Base-by-base conservation (phyloP, 1,140 invertebrate genomes). In the Drosophila lowei region DNA sequence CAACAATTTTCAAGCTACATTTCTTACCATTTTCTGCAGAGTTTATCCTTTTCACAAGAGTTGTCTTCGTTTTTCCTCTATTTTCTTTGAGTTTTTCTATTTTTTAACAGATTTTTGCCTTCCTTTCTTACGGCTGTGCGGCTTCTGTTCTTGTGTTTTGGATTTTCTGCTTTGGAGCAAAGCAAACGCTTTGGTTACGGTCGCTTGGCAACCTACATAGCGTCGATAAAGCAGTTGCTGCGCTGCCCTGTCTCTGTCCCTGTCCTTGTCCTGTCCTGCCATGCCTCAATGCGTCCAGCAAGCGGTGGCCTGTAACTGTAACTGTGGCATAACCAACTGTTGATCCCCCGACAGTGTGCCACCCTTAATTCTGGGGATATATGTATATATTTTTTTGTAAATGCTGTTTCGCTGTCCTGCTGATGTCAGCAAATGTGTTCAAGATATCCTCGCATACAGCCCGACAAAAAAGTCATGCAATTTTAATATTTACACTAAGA, bases 121-220 rank as follows among this genome's bases (percentile, higher is more conserved):
- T 28, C 42, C 42, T 59, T 28, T 70, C 46, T 55, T 67, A 8
- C 30, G 30, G 30, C 30, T 30, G 8, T 30, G 8, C 8, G 3
- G 30, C 30, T 30, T 25, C 23, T 25, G 23, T 25, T 65, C 63
- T 63, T 64, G 55, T 13, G 50, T 50, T 65, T 68, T 59, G 38
- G 44, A 65, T 38, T 73, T 62, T 59, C 41, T 52, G 5, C 48
- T 18, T 23, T 38, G 30, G 23, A 25, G 23, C 23, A 25, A 25
- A 13, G 34, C 34, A 38, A 47, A 55, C 42, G 73, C 77, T 81
- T 38, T 86, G 78, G 81, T 88, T 86, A 86, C 81, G 81, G 81
- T 86, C 68, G 74, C 81, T 86, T 85, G 81, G 81, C 81, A 85
- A 86, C 81, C 70, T 57, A 68, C 63, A 77, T 59, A 58, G 68